Evolutionary conservation across 2,113 vertebrate species (phyloP).

Genomic region (Xiphophorus maculatus): DNA sequence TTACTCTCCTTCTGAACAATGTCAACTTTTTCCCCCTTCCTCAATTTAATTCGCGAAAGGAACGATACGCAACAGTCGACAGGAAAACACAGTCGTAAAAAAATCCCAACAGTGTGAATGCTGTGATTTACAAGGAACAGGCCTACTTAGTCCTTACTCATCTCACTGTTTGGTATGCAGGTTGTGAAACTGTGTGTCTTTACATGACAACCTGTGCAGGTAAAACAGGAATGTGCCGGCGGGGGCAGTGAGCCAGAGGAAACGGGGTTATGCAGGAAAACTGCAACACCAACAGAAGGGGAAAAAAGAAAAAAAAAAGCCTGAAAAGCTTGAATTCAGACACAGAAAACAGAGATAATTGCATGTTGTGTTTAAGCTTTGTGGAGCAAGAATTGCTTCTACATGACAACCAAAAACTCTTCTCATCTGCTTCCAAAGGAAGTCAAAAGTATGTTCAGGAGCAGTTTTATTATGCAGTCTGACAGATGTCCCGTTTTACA

Average conservation of each 20-base stretch:
- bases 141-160: slow-evolving; percentile 3
- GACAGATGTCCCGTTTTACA: not conserved
- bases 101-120: not conserved
- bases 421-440: not conserved
- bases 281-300: slow-evolving; percentile 19
- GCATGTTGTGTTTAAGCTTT: not conserved
- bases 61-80: not conserved
- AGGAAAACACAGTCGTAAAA: not conserved
- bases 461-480: not conserved
- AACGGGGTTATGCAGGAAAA: slow-evolving; percentile 53
- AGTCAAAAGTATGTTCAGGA: not conserved
- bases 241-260: slow-evolving; percentile 58
- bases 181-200: slow-evolving; percentile 67
- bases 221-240: slow-evolving; percentile 74
- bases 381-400: not conserved
- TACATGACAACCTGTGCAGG: slow-evolving; percentile 72
- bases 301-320: not conserved
- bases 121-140: slow-evolving; percentile 15
- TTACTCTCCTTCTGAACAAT: not conserved
- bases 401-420: not conserved
- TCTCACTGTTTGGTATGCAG: slow-evolving; percentile 44
- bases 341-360: not conserved
- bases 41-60: not conserved
- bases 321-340: not conserved
- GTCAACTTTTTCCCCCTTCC: not conserved